phyloP scores from a whole-genome alignment of 2,113 vertebrate genomes.

The Larimichthys polyactis region DNA sequence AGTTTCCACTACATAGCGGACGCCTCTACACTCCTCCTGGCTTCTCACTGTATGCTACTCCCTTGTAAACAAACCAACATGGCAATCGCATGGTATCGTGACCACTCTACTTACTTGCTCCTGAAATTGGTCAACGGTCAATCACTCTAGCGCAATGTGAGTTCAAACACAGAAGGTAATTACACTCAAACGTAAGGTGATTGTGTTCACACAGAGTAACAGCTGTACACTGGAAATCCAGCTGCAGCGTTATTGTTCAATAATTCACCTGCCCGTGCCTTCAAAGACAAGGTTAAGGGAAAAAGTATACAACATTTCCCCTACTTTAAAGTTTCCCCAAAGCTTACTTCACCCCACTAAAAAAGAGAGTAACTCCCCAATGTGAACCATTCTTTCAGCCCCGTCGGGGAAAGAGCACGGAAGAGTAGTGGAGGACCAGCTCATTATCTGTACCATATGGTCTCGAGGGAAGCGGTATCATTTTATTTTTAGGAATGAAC shows the following conservation, averaged over 20 bases:
- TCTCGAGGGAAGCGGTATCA: constrained; percentile 53
- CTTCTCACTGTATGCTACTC: too few species aligned
- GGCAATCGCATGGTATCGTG: too few species aligned
- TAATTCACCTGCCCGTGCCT: not conserved
- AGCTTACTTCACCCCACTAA: not conserved
- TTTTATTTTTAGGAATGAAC: constrained; percentile 69
- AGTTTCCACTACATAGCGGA: too few species aligned
- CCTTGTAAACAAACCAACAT: too few species aligned
- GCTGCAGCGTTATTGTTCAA: not conserved
- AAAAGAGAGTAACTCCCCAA: constrained; percentile 19
- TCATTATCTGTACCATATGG: constrained; percentile 60
- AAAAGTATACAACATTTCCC: not conserved
- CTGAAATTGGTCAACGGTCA: not conserved
- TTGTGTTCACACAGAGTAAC: not conserved
- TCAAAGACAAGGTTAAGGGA: constrained; percentile 19
- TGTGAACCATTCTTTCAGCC: not conserved
- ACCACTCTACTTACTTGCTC: too few species aligned
- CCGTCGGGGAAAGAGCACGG: not conserved
- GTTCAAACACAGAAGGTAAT: not conserved
- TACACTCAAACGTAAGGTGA: not conserved
- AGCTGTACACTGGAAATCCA: constrained; percentile 1
- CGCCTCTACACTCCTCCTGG: too few species aligned
- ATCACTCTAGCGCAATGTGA: not conserved
- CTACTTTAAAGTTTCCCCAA: constrained; percentile 21
- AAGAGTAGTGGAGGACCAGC: constrained; percentile 34